Evolutionary conservation across 2,113 vertebrate species (phyloP).

Genomic region (Leucosticte australis): DNA sequence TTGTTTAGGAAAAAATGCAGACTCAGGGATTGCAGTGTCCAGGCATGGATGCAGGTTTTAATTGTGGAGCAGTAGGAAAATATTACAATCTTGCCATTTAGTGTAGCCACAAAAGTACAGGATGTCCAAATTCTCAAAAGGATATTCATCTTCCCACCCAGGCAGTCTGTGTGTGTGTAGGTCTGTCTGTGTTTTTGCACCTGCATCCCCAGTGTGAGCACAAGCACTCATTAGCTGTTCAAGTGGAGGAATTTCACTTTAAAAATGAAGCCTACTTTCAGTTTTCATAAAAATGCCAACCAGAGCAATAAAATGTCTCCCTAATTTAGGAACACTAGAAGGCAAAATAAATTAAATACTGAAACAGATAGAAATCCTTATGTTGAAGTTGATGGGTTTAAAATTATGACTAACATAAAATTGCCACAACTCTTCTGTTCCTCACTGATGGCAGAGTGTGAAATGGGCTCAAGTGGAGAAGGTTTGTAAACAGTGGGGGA

Average conservation of each 20-base stretch:
- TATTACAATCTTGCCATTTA: not conserved
- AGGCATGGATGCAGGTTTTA: not conserved
- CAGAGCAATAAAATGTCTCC: not conserved
- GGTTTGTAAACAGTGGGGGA: not conserved
- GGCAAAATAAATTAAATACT: slow-evolving; percentile 43
- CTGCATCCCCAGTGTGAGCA: not conserved
- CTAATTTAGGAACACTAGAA: slow-evolving; percentile 31
- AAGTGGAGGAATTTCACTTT: not conserved
- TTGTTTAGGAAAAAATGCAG: not conserved
- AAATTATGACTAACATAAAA: not conserved
- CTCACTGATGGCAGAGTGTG: not conserved
- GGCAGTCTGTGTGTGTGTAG: not conserved
- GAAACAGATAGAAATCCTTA: not conserved
- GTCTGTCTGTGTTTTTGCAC: not conserved
- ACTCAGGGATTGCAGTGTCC: not conserved
- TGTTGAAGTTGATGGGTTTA: not conserved
- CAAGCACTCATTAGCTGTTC: not conserved
- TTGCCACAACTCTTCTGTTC: not conserved
- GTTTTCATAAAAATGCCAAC: slow-evolving; percentile 22
- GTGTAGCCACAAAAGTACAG: not conserved
- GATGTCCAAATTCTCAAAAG: not conserved
- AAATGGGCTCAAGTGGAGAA: not conserved
- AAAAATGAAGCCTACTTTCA: slow-evolving; percentile 4
- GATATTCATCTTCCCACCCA: not conserved
- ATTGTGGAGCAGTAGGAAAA: not conserved